These are phyloP conservation scores for Drosophila orena DNA, from an alignment of 1,140 invertebrate species.

Conservation along the genomic window DNA sequence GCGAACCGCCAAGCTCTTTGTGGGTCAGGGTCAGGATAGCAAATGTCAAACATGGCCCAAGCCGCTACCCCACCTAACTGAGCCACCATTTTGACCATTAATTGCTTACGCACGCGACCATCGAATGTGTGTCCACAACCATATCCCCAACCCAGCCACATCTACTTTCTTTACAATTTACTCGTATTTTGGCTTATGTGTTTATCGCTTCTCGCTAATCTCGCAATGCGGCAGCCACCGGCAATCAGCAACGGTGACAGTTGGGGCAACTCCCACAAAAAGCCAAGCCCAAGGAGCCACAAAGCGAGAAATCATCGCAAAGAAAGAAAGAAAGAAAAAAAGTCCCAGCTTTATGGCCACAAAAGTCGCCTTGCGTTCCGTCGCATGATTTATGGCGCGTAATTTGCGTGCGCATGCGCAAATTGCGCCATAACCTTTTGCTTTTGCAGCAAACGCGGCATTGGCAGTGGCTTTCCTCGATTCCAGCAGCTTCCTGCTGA, in stretches of 20 bases:
- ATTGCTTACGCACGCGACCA: constrained; percentile 76
- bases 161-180: constrained; percentile 76
- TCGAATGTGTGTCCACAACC: constrained; percentile 27
- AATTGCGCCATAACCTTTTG: constrained; percentile 75
- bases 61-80: constrained; percentile 8
- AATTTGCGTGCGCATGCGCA: constrained; percentile 81
- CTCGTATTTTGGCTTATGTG: constrained; percentile 63
- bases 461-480: constrained; percentile 8
- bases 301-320: constrained; percentile 15
- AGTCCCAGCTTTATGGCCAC: neutral
- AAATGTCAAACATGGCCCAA: constrained; percentile 62
- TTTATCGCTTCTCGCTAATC: constrained; percentile 76
- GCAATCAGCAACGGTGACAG: constrained; percentile 72
- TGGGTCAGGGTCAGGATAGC: constrained; percentile 77
- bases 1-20: constrained; percentile 39
- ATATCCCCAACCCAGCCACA: constrained; percentile 27
- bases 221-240: constrained; percentile 56
- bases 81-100: constrained; percentile 24
- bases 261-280: constrained; percentile 67
- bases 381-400: constrained; percentile 80
- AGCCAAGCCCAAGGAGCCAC: constrained; percentile 41
- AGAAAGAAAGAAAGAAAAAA: constrained; percentile 11
- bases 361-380: constrained; percentile 24
- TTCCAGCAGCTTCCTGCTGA: constrained; percentile 70
- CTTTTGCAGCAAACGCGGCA: constrained; percentile 1